A percentile compares a stretch with the other conserved stretches of the same genome.
phyloP scores from a whole-genome alignment of 2,888 invertebrate genomes.

The Tenthredo amoena region DNA sequence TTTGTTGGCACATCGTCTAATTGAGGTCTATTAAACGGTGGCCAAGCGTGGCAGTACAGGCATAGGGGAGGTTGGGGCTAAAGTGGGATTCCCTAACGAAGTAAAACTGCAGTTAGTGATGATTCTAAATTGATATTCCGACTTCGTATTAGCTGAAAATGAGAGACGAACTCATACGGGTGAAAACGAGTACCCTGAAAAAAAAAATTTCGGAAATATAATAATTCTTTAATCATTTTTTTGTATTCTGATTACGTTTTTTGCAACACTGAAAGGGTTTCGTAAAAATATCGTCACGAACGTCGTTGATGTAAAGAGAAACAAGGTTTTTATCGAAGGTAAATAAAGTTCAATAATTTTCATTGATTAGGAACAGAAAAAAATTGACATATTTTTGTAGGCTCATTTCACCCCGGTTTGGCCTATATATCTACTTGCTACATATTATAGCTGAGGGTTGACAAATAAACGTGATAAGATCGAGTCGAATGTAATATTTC shows the following conservation, averaged over 20 bases:
- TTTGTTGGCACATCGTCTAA: conserved; percentile 26
- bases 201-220: neutral
- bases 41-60: neutral
- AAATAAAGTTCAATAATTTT: neutral
- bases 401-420: neutral
- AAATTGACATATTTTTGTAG: neutral
- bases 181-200: neutral
- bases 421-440: neutral
- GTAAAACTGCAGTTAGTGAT: neutral
- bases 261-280: too few relatives aligned
- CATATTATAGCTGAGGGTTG: neutral
- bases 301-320: neutral
- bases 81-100: neutral
- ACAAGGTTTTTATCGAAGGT: neutral
- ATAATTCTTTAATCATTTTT: too few relatives aligned
- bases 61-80: neutral
- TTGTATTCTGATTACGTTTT: too few relatives aligned
- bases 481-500: conserved; percentile 21
- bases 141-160: neutral
- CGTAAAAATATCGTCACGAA: neutral
- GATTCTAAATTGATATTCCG: neutral
- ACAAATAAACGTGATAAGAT: conserved; percentile 26
- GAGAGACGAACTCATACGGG: neutral
- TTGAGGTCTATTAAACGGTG: conserved; percentile 4
- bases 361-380: neutral